These are phyloP conservation scores for Syrmaticus mikado DNA, from an alignment of 2,113 vertebrate species.

Conservation along the genomic window DNA sequence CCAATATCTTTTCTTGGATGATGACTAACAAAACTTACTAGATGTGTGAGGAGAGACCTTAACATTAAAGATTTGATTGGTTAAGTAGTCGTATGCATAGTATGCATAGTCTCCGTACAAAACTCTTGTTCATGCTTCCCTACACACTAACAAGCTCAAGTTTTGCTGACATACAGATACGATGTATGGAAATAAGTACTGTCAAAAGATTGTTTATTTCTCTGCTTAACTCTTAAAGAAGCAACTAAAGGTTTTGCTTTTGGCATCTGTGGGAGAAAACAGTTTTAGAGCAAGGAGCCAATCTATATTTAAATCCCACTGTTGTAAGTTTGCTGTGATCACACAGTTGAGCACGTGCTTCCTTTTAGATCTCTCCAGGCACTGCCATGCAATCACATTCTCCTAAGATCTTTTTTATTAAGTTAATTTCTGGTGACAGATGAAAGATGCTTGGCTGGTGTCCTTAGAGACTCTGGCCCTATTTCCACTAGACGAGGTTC, in stretches of 20 bases:
- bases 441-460: constrained; percentile 37
- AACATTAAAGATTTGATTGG: neutral
- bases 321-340: constrained; percentile 57
- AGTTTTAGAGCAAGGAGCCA: constrained; percentile 16
- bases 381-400: constrained; percentile 25
- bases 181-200: neutral
- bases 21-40: neutral
- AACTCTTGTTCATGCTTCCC: neutral
- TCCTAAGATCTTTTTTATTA: constrained; percentile 36
- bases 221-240: neutral
- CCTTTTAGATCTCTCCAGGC: constrained; percentile 60
- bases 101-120: neutral
- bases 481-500: neutral
- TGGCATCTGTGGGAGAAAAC: constrained; percentile 16
- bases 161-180: neutral
- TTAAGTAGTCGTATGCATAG: neutral
- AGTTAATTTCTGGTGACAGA: constrained; percentile 63
- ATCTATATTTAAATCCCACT: constrained; percentile 53
- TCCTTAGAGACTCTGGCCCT: constrained; percentile 1
- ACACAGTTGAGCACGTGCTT: constrained; percentile 17
- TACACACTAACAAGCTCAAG: neutral
- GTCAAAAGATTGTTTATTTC: constrained; percentile 1
- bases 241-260: constrained; percentile 14
- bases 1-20: neutral
- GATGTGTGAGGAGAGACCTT: neutral